phyloP scores from a whole-genome alignment of 2,113 vertebrate genomes.

The Ophthalmolycus amberensis region DNA sequence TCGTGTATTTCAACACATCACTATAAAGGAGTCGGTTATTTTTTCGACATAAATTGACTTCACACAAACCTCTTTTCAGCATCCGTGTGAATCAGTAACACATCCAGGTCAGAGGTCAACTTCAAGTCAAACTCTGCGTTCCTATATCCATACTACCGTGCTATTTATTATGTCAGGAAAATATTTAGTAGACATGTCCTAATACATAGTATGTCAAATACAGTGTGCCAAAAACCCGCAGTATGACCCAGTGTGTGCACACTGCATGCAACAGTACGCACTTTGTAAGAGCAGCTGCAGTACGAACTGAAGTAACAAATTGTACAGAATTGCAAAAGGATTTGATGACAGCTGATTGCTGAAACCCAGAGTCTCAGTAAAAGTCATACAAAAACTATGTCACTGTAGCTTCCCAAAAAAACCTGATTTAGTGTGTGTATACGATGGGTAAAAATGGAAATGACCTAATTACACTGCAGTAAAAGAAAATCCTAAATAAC shows the following conservation, averaged over 20 bases:
- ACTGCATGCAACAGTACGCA: neutral
- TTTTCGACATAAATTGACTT: neutral
- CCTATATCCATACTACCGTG: neutral
- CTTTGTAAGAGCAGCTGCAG: neutral
- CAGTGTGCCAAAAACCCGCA: neutral
- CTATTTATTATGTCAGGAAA: neutral
- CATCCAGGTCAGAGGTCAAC: constrained; percentile 1
- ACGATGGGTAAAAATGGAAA: neutral
- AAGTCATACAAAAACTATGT: neutral
- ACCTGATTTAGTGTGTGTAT: neutral
- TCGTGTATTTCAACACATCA: neutral
- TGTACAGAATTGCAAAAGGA: neutral
- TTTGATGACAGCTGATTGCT: neutral
- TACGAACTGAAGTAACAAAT: neutral
- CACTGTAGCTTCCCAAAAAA: neutral
- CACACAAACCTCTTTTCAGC: constrained; percentile 6
- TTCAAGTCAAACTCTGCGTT: neutral
- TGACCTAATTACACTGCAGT: neutral
- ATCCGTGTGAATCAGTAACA: constrained; percentile 33
- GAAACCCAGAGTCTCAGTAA: neutral
- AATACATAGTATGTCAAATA: neutral
- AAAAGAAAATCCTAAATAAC: too few species aligned
- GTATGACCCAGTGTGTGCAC: neutral
- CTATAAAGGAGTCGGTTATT: neutral
- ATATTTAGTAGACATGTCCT: neutral